Evolutionary conservation across 2,888 invertebrate genomes (phyloP).

Genomic region (Andrena chrysosceles): DNA sequence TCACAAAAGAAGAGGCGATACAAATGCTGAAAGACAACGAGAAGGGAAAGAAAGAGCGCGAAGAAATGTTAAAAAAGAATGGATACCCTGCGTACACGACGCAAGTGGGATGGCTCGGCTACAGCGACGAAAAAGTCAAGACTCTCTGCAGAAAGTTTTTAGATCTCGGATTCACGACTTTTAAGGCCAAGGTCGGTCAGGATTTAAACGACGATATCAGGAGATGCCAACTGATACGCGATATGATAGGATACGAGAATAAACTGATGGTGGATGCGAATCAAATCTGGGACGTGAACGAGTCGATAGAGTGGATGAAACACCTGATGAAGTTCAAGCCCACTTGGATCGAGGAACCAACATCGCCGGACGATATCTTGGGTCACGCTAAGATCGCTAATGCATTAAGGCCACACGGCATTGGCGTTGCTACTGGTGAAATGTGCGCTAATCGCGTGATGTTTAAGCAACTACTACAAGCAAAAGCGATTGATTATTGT

Average conservation of each 20-base stretch:
- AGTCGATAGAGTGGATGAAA: conserved; percentile 95
- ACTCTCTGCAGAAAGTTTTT: conserved; percentile 90
- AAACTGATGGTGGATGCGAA: conserved; percentile 95
- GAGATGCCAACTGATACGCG: conserved; percentile 90
- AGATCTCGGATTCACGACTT: conserved; percentile 91
- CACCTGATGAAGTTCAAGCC: conserved; percentile 90
- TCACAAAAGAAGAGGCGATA: conserved; percentile 94
- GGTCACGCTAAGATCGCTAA: conserved; percentile 93
- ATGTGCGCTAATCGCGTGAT: conserved; percentile 96
- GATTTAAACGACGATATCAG: conserved; percentile 91
- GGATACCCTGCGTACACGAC: conserved; percentile 97
- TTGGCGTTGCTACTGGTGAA: conserved; percentile 96
- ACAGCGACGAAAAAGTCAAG: conserved; percentile 91
- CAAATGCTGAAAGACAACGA: conserved; percentile 88
- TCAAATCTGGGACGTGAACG: conserved; percentile 93
- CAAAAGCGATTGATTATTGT: conserved; percentile 93
- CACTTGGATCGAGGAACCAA: conserved; percentile 97
- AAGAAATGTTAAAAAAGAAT: conserved; percentile 87
- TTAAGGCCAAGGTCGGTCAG: conserved; percentile 96
- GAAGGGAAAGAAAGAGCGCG: conserved; percentile 87
- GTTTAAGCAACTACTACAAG: conserved; percentile 95
- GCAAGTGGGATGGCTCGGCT: conserved; percentile 95
- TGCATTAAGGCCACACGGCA: conserved; percentile 90
- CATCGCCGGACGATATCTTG: conserved; percentile 95
- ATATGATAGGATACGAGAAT: conserved; percentile 91